Evolutionary conservation across 2,113 vertebrate species (phyloP), one percentile per base, ranked within the genome.

Genomic region (Rana temporaria): DNA sequence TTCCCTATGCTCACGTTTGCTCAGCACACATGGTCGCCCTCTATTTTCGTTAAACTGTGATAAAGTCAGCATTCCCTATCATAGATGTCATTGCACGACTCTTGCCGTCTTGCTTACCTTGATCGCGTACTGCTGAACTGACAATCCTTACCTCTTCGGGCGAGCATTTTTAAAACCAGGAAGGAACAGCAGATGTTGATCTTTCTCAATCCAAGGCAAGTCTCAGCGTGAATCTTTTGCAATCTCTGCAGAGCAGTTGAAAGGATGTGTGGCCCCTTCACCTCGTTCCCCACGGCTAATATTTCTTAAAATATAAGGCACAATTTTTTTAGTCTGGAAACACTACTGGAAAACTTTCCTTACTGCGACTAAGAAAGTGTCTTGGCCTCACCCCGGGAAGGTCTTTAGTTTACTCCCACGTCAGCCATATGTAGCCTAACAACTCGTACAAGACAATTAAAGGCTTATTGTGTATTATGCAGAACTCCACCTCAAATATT

Each of bases 141-240:
- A 53, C 48, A 26, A 0, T 75, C 14, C 71, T 68, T 76, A 68
- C 80, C 70, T 82, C 70, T 75, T 6, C 62, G 80, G 52, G 80
- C 48, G 32, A 74, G 62, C 81, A 75, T 76, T 73, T 59, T 66
- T 2, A 75, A 59, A 75, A 75, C 53, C 63, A 76, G 72, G 81
- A 76, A 76, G 70, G 7, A 56, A 48, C 2, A 11, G 53, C 26
- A 26, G 12, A 56, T 48, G 15, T 16, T 12, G 26, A 16, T 79
- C 22, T 74, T 75, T 82, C 80, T 75, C 70, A 68, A 52, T 30
- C 32, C 26, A 3, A 34, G 48, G 60, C 81, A 83, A 75, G 81
- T 56, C 65, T 38, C 32, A 32, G n/a, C 81, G 22, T 20, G 63
- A 18, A 55, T 30, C 63, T 67, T 57, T 7, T 42, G 64, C 7